A percentile compares a stretch with the other conserved stretches of the same genome.
Evolutionary conservation across 2,113 vertebrate species (phyloP).

Genomic region (Petrocephalus microphthalmus): DNA sequence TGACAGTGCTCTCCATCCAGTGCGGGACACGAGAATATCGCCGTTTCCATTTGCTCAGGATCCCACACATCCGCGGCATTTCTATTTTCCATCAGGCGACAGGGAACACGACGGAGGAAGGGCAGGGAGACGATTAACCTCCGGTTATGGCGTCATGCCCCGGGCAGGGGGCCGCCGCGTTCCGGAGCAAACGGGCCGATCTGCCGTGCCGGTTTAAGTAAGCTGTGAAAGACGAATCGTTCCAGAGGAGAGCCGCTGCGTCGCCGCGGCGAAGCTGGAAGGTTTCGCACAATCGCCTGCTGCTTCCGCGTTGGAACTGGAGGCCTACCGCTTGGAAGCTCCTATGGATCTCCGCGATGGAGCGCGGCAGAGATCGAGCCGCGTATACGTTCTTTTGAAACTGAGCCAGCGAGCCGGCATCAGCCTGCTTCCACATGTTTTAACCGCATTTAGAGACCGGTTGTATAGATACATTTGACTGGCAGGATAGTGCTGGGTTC

Average conservation of each 20-base stretch:
- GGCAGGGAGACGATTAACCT: slow-evolving; percentile 10
- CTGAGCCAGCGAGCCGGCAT: not conserved
- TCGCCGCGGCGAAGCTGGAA: not conserved
- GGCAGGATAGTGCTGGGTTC: not conserved
- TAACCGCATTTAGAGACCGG: not conserved
- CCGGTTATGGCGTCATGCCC: not conserved
- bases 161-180: not conserved
- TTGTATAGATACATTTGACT: not conserved
- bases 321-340: not conserved
- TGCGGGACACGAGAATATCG: not conserved
- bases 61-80: not conserved
- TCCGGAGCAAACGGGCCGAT: not conserved
- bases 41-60: not conserved
- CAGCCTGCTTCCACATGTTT: not conserved
- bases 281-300: too few relatives aligned
- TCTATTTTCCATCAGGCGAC: not conserved
- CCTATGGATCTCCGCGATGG: not conserved
- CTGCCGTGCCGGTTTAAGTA: not conserved
- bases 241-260: not conserved
- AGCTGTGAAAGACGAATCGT: not conserved
- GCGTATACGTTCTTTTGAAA: not conserved
- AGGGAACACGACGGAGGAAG: not conserved
- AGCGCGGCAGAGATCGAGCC: not conserved
- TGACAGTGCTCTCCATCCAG: too few relatives aligned
- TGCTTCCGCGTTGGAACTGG: too few relatives aligned